These are phyloP conservation scores for Stylophora pistillata DNA, from an alignment of 64 coral and sea anemone genomes.

Conservation along the genomic window DNA sequence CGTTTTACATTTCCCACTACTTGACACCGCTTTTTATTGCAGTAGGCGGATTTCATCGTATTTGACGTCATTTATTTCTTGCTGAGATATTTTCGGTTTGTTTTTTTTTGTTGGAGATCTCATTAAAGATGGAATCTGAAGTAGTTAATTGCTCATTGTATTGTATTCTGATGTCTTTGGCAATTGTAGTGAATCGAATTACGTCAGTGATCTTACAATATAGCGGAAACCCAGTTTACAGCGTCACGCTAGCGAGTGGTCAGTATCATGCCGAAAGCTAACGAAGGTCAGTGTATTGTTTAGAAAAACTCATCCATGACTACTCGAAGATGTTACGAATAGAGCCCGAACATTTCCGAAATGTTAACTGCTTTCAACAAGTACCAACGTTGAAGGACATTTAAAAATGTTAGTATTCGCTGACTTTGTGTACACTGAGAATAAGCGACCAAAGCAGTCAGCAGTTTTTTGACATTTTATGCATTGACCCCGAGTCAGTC, in stretches of 20 bases:
- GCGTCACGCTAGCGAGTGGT: not conserved
- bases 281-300: not conserved
- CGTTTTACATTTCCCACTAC: not conserved
- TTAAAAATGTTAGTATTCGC: not conserved
- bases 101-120: conserved; percentile 1
- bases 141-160: not conserved
- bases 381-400: conserved; percentile 2
- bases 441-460: not conserved
- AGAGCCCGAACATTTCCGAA: not conserved
- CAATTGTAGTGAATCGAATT: not conserved
- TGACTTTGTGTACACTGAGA: not conserved
- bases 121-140: conserved; percentile 16
- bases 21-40: not conserved
- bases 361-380: not conserved
- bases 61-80: conserved; percentile 10
- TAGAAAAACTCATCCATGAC: not conserved
- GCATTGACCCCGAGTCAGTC: not conserved
- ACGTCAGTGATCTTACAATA: conserved; percentile 1
- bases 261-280: not conserved
- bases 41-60: conserved; percentile 10
- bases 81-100: conserved; percentile 5
- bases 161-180: not conserved
- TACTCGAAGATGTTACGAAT: not conserved
- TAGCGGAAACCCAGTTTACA: not conserved
- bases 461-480: not conserved